Evolutionary conservation across 2,113 vertebrate genomes (phyloP).

Genomic region (Nothocercus julius): DNA sequence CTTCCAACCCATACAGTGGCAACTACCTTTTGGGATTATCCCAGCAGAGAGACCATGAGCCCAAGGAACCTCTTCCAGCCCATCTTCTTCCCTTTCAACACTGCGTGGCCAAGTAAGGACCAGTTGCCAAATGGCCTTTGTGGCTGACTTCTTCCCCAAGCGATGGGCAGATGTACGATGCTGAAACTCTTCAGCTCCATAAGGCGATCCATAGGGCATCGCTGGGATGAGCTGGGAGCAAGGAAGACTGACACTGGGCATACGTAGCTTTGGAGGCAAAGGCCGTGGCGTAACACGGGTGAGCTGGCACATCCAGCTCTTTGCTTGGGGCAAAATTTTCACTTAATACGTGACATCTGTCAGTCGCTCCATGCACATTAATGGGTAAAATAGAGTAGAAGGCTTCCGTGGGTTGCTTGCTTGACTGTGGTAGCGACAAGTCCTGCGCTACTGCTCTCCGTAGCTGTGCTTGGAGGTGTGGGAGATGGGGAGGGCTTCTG

Average conservation of each 20-base stretch:
- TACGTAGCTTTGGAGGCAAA: conserved; percentile 22
- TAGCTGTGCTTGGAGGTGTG: background rate
- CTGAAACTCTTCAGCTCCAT: background rate
- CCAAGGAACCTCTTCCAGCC: rapidly evolving
- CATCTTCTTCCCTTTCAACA: background rate
- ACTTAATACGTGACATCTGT: conserved; percentile 54
- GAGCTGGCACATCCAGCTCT: conserved; percentile 22
- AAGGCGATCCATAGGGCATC: background rate
- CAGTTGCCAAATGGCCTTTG: background rate
- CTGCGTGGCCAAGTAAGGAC: rapidly evolving
- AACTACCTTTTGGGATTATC: background rate
- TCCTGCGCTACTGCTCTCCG: background rate
- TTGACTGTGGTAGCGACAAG: background rate
- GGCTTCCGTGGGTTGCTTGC: background rate
- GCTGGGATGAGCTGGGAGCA: background rate
- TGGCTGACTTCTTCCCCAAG: background rate
- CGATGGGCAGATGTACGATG: rapidly evolving
- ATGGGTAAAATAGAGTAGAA: background rate
- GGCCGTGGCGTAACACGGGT: background rate
- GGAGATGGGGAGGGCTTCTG: background rate
- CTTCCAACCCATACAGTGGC: background rate
- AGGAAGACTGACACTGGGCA: background rate
- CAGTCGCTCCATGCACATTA: background rate
- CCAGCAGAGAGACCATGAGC: background rate
- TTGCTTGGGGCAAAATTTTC: conserved; percentile 36